A percentile compares a stretch with the other conserved stretches of the same genome.
These are phyloP conservation scores for Phocides pigmalion DNA, from an alignment of 1,140 invertebrate species.

Conservation along the genomic window DNA sequence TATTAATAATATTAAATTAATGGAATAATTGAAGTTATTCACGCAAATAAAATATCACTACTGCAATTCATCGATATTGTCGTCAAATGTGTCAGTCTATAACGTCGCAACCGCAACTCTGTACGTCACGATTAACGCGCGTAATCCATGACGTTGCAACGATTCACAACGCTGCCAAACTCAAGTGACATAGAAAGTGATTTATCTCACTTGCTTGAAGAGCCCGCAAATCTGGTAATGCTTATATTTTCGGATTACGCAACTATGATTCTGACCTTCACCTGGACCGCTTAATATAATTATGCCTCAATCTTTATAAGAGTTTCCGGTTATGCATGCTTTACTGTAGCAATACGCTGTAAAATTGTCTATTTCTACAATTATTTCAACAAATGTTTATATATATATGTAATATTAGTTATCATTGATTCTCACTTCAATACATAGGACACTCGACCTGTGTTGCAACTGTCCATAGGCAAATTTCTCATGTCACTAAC, in stretches of 20 bases:
- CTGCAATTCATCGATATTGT: conserved; percentile 40
- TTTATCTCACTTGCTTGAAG: conserved; percentile 23
- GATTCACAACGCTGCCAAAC: conserved; percentile 18
- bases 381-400: neutral
- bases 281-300: neutral
- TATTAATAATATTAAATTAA: no score
- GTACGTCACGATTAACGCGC: conserved; percentile 31
- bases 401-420: no score
- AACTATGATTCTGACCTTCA: conserved; percentile 13
- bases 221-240: neutral
- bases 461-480: no score
- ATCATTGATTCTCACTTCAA: no score
- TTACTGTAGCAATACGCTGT: neutral
- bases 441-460: no score
- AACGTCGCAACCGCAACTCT: conserved; percentile 36
- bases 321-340: neutral
- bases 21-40: no score
- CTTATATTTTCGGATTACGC: conserved; percentile 12
- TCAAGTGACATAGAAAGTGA: conserved; percentile 48
- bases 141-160: conserved; percentile 41
- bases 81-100: conserved; percentile 23
- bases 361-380: neutral
- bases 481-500: no score
- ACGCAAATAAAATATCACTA: neutral
- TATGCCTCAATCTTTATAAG: neutral